phyloP scores from a whole-genome alignment of 2,113 vertebrate genomes.

The Cariama cristata region DNA sequence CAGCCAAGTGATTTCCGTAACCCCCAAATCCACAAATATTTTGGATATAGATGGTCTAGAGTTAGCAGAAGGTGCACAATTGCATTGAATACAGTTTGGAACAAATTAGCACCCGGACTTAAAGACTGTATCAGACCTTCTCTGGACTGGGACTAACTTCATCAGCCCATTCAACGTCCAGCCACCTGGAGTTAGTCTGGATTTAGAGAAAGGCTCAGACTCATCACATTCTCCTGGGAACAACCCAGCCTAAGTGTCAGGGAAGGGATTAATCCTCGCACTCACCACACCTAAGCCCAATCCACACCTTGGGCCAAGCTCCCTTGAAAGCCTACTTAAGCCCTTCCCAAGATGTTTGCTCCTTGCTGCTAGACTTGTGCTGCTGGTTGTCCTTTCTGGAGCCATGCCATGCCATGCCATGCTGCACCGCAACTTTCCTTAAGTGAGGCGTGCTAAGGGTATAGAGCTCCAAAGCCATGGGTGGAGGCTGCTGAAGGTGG shows the following conservation, averaged over 20 bases:
- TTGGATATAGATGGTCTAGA: fast-evolving
- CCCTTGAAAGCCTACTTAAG: background rate
- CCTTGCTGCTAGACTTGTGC: fast-evolving
- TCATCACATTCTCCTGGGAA: background rate
- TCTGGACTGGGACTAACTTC: background rate
- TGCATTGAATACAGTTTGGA: too few species aligned
- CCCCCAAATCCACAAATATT: fast-evolving
- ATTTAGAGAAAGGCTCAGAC: background rate
- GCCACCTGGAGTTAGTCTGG: background rate
- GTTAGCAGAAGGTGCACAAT: background rate
- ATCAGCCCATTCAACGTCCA: background rate
- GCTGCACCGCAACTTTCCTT: background rate
- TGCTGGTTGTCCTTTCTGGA: background rate
- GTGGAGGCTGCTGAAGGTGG: background rate
- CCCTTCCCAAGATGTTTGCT: fast-evolving
- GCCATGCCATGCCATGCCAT: background rate
- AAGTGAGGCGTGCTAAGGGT: fast-evolving
- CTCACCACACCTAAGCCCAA: background rate
- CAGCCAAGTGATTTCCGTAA: background rate
- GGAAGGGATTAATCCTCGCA: background rate
- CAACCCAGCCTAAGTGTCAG: background rate
- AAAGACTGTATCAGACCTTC: background rate
- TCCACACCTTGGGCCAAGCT: background rate
- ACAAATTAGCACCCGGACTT: too few species aligned
- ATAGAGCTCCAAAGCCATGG: background rate